phyloP scores from a whole-genome alignment of 2,113 vertebrate genomes.

The Aleadryas rufinucha region DNA sequence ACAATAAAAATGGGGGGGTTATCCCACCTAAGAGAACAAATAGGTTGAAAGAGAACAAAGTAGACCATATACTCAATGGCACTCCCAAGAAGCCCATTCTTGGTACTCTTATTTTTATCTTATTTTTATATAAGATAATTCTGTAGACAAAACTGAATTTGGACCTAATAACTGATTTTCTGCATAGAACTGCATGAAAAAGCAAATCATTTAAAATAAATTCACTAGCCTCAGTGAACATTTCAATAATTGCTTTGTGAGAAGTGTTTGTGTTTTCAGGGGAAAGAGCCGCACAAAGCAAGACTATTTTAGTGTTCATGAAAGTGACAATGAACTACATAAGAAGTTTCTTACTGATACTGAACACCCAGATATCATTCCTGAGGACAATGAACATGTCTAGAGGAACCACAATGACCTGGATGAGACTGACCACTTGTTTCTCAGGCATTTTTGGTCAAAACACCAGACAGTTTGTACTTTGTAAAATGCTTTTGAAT shows the following conservation, averaged over 20 bases:
- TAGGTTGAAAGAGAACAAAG: not conserved
- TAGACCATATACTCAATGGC: not conserved
- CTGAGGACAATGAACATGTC: not conserved
- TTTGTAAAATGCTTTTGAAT: not conserved
- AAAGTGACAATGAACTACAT: not conserved
- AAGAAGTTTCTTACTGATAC: not conserved
- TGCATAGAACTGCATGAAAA: not conserved
- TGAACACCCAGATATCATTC: not conserved
- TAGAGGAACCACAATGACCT: constrained; percentile 9
- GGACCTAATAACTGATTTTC: not conserved
- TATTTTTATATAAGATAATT: not conserved
- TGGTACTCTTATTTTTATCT: not conserved
- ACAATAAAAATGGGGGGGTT: not conserved
- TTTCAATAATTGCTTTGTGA: not conserved
- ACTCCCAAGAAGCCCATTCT: not conserved
- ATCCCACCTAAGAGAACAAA: not conserved
- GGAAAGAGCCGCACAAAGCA: not conserved
- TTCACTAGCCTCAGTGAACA: not conserved
- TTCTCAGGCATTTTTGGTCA: constrained; percentile 16
- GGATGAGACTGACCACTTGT: not conserved
- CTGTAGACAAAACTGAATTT: not conserved
- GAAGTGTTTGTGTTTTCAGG: not conserved
- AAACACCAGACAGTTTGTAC: constrained; percentile 10
- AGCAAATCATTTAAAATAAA: not conserved
- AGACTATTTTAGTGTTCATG: not conserved